Conservation (phyloP, 2,888 invertebrate genomes). For the Phortica magna region DNA sequence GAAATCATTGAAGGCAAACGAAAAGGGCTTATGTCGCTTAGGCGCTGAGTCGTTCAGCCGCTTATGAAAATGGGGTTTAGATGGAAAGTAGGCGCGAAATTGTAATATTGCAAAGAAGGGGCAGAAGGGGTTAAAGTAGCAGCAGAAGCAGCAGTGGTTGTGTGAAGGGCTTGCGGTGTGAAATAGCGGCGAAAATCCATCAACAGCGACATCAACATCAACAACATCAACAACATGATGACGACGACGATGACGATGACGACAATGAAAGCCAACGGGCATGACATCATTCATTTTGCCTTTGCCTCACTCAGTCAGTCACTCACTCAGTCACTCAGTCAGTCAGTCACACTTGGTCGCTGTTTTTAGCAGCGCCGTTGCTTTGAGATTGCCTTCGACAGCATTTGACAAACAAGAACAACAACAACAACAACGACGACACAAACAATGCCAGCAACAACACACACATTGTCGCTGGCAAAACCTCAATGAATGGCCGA, state of each 20-base stretch:
- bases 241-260: background rate
- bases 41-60: no score
- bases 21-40: no score
- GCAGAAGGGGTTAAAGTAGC: no score
- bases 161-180: background rate
- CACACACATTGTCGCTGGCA: no score
- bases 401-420: background rate
- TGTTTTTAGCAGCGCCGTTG: background rate
- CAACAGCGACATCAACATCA: background rate
- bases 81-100: slow-evolving; percentile 26
- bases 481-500: no score
- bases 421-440: no score
- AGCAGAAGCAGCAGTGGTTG: background rate
- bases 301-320: background rate
- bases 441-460: no score
- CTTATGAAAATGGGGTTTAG: no score
- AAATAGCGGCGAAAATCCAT: background rate
- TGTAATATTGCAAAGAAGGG: background rate
- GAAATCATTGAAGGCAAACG: no score
- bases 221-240: slow-evolving; percentile 9
- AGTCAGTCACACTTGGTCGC: no score
- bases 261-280: slow-evolving; percentile 16
- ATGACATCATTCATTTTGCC: slow-evolving; percentile 23
- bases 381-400: background rate
- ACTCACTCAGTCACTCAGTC: no score